These are phyloP conservation scores for Aramus guarauna DNA, from an alignment of 2,113 vertebrate genomes.

Conservation along the genomic window DNA sequence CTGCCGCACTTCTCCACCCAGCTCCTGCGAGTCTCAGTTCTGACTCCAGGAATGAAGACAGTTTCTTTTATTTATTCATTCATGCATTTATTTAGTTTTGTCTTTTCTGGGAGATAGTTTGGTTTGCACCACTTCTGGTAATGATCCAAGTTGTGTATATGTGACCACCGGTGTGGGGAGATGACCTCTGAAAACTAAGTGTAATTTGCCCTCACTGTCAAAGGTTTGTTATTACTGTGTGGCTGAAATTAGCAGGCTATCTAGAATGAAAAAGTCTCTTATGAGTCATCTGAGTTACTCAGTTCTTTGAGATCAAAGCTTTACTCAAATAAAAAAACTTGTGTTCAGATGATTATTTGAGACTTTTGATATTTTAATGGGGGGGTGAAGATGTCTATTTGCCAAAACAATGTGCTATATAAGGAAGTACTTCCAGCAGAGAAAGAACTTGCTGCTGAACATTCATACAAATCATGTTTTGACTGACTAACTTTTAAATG, in stretches of 20 bases:
- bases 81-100: background rate
- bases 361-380: background rate
- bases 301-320: background rate
- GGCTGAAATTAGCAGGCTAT: background rate
- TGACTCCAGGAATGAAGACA: background rate
- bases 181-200: background rate
- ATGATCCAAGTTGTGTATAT: too few relatives aligned
- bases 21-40: background rate
- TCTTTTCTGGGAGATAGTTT: background rate
- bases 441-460: background rate
- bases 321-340: background rate
- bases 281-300: background rate
- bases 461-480: background rate
- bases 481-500: background rate
- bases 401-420: background rate
- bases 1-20: background rate
- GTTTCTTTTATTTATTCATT: background rate
- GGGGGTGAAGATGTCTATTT: background rate
- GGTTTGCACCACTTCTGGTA: background rate
- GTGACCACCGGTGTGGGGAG: background rate
- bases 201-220: background rate
- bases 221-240: background rate
- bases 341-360: background rate
- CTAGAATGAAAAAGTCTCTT: background rate
- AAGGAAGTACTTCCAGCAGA: background rate